phyloP scores from a whole-genome alignment of 2,888 invertebrate species.

The Cephus rjabovi region DNA sequence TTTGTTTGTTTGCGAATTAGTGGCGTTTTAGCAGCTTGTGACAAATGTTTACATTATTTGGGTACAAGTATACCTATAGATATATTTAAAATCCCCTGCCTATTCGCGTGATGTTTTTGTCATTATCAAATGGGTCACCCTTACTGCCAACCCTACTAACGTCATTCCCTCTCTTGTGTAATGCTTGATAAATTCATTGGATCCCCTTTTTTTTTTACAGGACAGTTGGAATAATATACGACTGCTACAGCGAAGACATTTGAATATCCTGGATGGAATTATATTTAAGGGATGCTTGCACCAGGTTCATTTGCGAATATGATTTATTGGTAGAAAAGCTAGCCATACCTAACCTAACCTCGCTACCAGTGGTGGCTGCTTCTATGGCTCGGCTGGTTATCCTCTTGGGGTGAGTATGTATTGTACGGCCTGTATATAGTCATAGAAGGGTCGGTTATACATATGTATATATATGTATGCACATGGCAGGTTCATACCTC shows the following conservation, averaged over 20 bases:
- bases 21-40: not conserved
- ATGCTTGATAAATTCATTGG: not conserved
- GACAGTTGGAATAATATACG: not conserved
- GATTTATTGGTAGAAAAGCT: conserved; percentile 1
- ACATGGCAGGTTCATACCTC: not conserved
- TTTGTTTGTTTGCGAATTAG: not conserved
- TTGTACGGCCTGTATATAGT: not conserved
- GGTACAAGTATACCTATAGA: not conserved
- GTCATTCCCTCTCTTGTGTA: not conserved
- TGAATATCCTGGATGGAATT: not conserved
- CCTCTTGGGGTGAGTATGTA: not conserved
- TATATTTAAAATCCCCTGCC: not conserved
- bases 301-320: conserved; percentile 5
- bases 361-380: not conserved
- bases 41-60: not conserved
- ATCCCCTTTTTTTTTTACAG: not conserved
- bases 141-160: not conserved
- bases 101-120: not conserved
- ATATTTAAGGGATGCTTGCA: not conserved
- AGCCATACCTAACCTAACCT: not conserved
- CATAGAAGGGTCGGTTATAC: not conserved
- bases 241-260: too few relatives aligned
- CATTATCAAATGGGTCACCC: not conserved
- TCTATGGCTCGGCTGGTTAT: not conserved
- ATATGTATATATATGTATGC: not conserved